Conservation (phyloP, 2,888 invertebrate species). For the Lucinisca nassula region DNA sequence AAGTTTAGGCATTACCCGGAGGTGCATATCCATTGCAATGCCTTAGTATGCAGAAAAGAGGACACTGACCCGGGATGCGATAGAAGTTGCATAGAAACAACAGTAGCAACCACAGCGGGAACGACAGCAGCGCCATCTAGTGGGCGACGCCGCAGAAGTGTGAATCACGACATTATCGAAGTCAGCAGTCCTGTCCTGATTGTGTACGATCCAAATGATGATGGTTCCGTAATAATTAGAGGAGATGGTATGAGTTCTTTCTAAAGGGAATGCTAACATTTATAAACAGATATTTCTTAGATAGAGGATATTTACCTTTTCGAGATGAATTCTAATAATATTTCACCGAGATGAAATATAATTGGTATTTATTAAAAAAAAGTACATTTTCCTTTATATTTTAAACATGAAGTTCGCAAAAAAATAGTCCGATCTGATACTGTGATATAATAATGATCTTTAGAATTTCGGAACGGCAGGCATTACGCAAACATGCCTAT, state of each 20-base stretch:
- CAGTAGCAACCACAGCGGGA: conserved; percentile 70
- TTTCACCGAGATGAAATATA: no score
- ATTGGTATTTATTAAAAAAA: no score
- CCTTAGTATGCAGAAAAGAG: conserved; percentile 77
- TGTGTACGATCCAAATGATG: conserved; percentile 15
- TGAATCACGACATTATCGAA: conserved; percentile 9
- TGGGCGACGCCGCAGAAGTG: conserved; percentile 25
- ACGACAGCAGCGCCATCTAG: conserved; percentile 52
- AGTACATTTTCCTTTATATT: no score
- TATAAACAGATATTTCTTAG: no score
- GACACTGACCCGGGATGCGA: conserved; percentile 80
- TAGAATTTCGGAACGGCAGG: no score
- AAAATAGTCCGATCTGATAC: no score
- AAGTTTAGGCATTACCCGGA: conserved; percentile 74
- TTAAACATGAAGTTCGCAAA: no score
- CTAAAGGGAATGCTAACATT: no score
- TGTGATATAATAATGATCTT: no score
- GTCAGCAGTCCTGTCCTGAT: conserved; percentile 46
- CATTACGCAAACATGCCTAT: no score
- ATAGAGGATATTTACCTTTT: no score
- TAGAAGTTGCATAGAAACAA: conserved; percentile 75
- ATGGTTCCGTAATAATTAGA: conserved; percentile 10
- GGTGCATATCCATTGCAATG: conserved; percentile 82
- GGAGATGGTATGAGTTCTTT: background rate
- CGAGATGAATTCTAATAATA: no score